These are phyloP conservation scores for Alectoris magna DNA, from an alignment of 2,797 vertebrate species.

Conservation along the genomic window DNA sequence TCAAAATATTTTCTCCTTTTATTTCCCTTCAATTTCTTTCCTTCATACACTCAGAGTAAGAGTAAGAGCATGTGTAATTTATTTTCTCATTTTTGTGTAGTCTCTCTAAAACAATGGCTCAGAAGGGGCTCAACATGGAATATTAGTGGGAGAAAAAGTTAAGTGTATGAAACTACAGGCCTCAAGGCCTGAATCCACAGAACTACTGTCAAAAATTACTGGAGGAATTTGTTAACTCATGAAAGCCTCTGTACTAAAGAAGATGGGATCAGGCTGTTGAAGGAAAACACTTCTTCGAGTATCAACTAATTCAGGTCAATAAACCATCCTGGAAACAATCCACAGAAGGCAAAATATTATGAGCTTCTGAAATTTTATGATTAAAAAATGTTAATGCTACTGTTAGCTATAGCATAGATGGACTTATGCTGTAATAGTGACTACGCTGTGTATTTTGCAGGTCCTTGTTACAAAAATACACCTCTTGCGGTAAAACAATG, in stretches of 20 bases:
- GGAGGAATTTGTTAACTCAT: neutral
- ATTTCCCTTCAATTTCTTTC: neutral
- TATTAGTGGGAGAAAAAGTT: neutral
- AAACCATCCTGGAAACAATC: neutral
- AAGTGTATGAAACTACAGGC: neutral
- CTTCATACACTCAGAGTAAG: neutral
- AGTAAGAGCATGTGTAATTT: neutral
- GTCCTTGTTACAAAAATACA: neutral
- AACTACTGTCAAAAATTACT: neutral
- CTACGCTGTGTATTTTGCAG: neutral
- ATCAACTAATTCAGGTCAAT: neutral
- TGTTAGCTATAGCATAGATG: neutral
- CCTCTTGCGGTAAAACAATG: neutral
- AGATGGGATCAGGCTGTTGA: neutral
- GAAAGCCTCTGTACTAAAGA: neutral
- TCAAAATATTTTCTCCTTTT: neutral
- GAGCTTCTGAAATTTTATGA: neutral
- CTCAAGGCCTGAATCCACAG: neutral
- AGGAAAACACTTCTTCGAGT: neutral
- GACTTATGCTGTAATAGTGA: neutral
- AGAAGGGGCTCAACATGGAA: neutral
- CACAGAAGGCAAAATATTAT: neutral
- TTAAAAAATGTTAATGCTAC: neutral
- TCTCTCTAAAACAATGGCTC: neutral
- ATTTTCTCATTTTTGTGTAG: neutral